Evolutionary conservation across 37 sponge, comb jelly and placozoan species (phyloP), one percentile per base, ranked within the genome.

Genomic region (Cliona cf. orientalis): DNA sequence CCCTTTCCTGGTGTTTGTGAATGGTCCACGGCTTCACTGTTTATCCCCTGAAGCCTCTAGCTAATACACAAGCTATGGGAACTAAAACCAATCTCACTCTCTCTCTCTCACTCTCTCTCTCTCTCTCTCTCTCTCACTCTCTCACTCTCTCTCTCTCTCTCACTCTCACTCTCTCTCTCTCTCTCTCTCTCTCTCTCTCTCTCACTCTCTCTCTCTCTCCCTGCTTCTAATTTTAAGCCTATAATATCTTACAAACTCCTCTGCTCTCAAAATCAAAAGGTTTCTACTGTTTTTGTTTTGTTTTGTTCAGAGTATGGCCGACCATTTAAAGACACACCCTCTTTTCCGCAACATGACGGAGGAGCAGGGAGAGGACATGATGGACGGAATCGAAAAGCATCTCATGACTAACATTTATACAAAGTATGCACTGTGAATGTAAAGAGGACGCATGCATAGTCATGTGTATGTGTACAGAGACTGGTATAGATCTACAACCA

Each of bases 351-450:
- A 11, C 62, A 74, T 87, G 74, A 75, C 79, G 32, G 87, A 82
- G 56, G 91, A 90, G 21, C 82, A 94, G 65, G 77, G 66, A 45
- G 91, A 83, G 26, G 77, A 72, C 45, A 80, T 81, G 37, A 75
- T 94, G 88, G 88, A 94, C 66, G 84, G 87, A 0, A 82, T 90
- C 23, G 94, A 94, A 68, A 90, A 87, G 42, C 81, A 86, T 39
- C 42, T 94, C 36, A 94, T 87, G 88, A 87, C 88, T 19, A 58
- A 42, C 40, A 63, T 87, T 2, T 89, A 79, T 70, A 22, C 36
- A 0, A 66, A 81, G 94, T 94, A 58, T 32, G 76, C 25, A n/a
- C 31, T 45, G 72, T n/a, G 55, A 17, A 49, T 49, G 55, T n/a
- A n/a, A n/a, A n/a, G n/a, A n/a, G n/a, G n/a, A n/a, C n/a, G n/a